Base-by-base conservation (phyloP, 2,888 invertebrate genomes). In the Apamea crenata region DNA sequence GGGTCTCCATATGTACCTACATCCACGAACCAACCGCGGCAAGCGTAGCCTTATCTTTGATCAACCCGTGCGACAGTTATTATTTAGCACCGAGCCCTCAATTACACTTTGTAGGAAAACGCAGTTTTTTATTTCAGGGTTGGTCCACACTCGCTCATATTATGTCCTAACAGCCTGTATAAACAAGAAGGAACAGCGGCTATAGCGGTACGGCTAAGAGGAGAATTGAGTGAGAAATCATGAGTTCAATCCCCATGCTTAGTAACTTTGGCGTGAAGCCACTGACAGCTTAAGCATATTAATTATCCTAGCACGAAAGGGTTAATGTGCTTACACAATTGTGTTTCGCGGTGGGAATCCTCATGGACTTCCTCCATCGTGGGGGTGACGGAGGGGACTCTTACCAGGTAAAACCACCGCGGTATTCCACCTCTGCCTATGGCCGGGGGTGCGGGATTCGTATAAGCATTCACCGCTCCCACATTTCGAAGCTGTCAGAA, bases 191-290 rank as follows among this genome's bases (percentile, higher is more conserved):
- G n/a, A 36, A 59, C 72, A 14, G 2, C 18, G n/a, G 1, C 14
- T 32, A 59, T 2, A 72, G 14, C n/a, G 6, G 32, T n/a, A 32
- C n/a, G 18, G 32, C 25, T 25, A 18, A 32, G 40, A 10, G 12
- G 32, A 44, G 25, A 44, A 71, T 44, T 44, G n/a, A 71, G 44
- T 72, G 59, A 32, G 72, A 47, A 25, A 25, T 72, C n/a, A 32
- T 47, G 18, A 72, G 14, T 32, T 32, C 44, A n/a, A 59, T 72
- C 25, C 56, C 4, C 1, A 2, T 29, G 32, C 18, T 44, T 25
- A 72, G 32, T 6, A 32, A 32, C 71, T 56, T 36, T n/a, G 44
- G 56, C 32, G 32, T 25, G 25, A 69, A 69, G 29, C 73, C 73
- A 73, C 47, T 47, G 25, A 16, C 16, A 73, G 65, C 70, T 32